Evolutionary conservation across 2,113 vertebrate species (phyloP).

Genomic region (Epinephelus lanceolatus): DNA sequence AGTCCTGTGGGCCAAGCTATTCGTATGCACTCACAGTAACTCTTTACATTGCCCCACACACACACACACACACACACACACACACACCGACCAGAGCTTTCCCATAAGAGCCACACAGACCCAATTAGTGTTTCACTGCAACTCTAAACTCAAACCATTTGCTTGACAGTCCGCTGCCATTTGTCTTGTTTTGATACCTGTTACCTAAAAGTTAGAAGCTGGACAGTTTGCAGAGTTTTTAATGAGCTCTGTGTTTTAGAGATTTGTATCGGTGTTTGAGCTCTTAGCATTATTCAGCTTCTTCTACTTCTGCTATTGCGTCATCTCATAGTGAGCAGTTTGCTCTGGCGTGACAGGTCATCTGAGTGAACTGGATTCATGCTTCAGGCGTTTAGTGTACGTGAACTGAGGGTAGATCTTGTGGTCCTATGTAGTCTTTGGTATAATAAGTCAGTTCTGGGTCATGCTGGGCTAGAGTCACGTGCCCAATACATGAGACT

Average conservation of each 20-base stretch:
- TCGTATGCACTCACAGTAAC: background rate
- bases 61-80: slow-evolving; percentile 33
- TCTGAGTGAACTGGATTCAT: slow-evolving; percentile 5
- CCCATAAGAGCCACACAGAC: slow-evolving; percentile 29
- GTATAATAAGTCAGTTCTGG: background rate
- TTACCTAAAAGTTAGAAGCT: background rate
- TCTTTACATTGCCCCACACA: background rate
- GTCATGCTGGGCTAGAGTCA: background rate
- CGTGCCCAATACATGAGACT: background rate
- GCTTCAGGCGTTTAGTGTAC: background rate
- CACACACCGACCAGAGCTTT: background rate
- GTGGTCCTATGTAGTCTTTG: no score
- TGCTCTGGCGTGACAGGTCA: background rate
- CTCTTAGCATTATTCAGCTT: slow-evolving; percentile 18
- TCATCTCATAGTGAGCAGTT: slow-evolving; percentile 24
- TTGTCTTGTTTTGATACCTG: slow-evolving; percentile 32
- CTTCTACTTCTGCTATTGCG: slow-evolving; percentile 11
- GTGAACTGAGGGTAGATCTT: background rate
- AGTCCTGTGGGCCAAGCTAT: background rate
- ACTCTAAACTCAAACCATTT: slow-evolving; percentile 38
- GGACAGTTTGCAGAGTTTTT: slow-evolving; percentile 5
- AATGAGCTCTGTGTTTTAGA: slow-evolving; percentile 43
- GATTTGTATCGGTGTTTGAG: slow-evolving; percentile 5
- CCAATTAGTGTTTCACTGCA: slow-evolving; percentile 47
- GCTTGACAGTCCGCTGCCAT: slow-evolving; percentile 20